A percentile compares a stretch with the other conserved stretches of the same genome.
Evolutionary conservation across 2,797 vertebrate species (phyloP).

Genomic region (Epinephelus coioides): DNA sequence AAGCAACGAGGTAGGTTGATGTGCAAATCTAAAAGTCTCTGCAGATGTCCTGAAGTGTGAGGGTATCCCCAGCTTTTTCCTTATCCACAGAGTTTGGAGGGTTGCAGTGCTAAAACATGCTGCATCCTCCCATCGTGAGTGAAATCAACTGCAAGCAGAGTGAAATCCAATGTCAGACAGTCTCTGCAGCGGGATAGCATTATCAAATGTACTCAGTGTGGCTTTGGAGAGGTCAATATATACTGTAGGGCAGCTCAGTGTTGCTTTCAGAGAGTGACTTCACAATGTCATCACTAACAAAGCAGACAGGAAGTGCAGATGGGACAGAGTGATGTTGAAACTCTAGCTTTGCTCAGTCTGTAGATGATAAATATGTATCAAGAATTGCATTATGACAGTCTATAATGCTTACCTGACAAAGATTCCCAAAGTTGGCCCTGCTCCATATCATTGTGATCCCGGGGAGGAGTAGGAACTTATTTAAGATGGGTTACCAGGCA

Average conservation of each 20-base stretch:
- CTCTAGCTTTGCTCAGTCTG: neutral
- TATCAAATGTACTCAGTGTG: slow-evolving; percentile 37
- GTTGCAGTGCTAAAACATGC: slow-evolving; percentile 10
- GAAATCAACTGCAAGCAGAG: slow-evolving; percentile 1
- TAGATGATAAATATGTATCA: neutral
- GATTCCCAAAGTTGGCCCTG: slow-evolving; percentile 26
- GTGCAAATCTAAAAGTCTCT: slow-evolving; percentile 23
- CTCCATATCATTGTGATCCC: slow-evolving; percentile 54
- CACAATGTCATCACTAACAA: slow-evolving; percentile 48
- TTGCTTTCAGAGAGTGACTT: slow-evolving; percentile 34
- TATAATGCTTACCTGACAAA: slow-evolving; percentile 23
- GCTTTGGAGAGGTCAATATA: slow-evolving; percentile 58
- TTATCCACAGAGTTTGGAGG: neutral
- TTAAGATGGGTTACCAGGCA: slow-evolving; percentile 29
- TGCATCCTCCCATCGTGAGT: slow-evolving; percentile 2
- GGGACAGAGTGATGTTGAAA: slow-evolving; percentile 16
- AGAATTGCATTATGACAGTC: neutral
- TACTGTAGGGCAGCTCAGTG: slow-evolving; percentile 52
- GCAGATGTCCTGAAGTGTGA: neutral
- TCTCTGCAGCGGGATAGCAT: slow-evolving; percentile 43
- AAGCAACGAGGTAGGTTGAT: slow-evolving; percentile 7
- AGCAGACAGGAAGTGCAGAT: slow-evolving; percentile 8
- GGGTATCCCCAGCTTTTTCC: neutral
- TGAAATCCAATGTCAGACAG: slow-evolving; percentile 63
- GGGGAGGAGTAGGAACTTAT: slow-evolving; percentile 27